Conservation (phyloP, 1,140 invertebrate genomes). For the Polypedilum vanderplanki region DNA sequence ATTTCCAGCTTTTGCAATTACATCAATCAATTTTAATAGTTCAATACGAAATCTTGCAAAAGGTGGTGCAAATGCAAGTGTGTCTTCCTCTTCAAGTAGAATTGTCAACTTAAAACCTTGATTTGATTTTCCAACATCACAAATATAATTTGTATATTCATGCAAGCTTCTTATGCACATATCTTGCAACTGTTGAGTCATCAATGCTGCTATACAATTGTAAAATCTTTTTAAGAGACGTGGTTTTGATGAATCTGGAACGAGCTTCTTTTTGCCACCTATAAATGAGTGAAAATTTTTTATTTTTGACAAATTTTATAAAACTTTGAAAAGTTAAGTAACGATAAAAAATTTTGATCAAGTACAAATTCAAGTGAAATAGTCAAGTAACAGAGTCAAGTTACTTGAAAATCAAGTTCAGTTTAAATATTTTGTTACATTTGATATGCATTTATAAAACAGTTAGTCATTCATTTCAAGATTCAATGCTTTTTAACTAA, state of each 20-base stretch:
- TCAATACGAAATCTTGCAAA: slow-evolving; percentile 66
- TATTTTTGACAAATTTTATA: too few relatives aligned
- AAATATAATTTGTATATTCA: slow-evolving; percentile 69
- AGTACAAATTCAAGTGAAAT: too few relatives aligned
- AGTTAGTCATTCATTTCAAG: too few relatives aligned
- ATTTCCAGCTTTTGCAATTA: slow-evolving; percentile 61
- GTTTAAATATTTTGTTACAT: too few relatives aligned
- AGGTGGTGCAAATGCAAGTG: slow-evolving; percentile 70
- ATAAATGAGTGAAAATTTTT: too few relatives aligned
- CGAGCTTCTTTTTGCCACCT: slow-evolving; percentile 65
- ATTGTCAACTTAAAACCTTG: slow-evolving; percentile 70
- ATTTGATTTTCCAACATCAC: slow-evolving; percentile 59
- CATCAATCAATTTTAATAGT: slow-evolving; percentile 63
- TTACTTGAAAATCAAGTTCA: too few relatives aligned
- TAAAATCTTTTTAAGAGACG: slow-evolving; percentile 67
- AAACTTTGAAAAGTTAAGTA: too few relatives aligned
- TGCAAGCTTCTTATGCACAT: slow-evolving; percentile 71
- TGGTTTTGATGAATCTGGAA: slow-evolving; percentile 61
- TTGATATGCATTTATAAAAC: too few relatives aligned
- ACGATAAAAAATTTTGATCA: too few relatives aligned
- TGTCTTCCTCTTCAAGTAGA: slow-evolving; percentile 54
- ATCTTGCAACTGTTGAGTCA: slow-evolving; percentile 77
- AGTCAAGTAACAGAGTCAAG: too few relatives aligned
- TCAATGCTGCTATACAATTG: slow-evolving; percentile 74
- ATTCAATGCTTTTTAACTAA: slow-evolving; percentile 66